These are phyloP conservation scores for Trachelipus rathkii DNA, from an alignment of 1,140 invertebrate genomes.

Conservation along the genomic window DNA sequence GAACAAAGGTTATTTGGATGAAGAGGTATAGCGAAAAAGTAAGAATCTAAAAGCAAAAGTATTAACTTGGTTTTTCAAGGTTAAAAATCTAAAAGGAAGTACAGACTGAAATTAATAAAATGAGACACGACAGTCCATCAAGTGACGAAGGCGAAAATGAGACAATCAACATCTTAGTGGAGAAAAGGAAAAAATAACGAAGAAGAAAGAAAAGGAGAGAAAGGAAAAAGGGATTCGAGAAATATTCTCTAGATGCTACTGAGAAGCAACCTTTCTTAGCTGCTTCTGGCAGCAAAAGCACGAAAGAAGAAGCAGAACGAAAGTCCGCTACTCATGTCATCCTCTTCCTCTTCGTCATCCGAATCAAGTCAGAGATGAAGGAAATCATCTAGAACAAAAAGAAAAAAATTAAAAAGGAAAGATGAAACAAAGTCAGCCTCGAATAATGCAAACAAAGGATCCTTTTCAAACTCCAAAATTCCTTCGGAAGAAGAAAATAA, in stretches of 20 bases:
- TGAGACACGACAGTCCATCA: conserved; percentile 37
- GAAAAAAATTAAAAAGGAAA: conserved; percentile 24
- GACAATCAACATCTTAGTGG: conserved; percentile 8
- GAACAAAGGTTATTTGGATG: conserved; percentile 33
- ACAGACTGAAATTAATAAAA: conserved; percentile 34
- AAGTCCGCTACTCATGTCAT: conserved; percentile 24
- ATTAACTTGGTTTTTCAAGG: conserved; percentile 34
- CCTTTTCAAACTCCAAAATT: no score
- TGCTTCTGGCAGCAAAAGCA: conserved; percentile 30
- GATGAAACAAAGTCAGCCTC: neutral
- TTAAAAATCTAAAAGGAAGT: conserved; percentile 38
- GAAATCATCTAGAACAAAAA: conserved; percentile 25
- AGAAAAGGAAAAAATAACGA: conserved; percentile 33
- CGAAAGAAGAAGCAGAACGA: conserved; percentile 28
- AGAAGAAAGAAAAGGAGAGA: conserved; percentile 40
- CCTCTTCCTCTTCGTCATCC: conserved; percentile 35
- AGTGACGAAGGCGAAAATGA: conserved; percentile 33
- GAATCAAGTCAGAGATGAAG: conserved; percentile 34
- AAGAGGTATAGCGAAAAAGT: conserved; percentile 28
- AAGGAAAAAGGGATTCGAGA: conserved; percentile 29
- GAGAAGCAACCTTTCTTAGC: conserved; percentile 28
- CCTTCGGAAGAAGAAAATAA: no score
- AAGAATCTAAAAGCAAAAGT: conserved; percentile 35
- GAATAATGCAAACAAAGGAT: no score
- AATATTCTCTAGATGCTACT: conserved; percentile 26